These are phyloP conservation scores for Mya arenaria DNA, from an alignment of 1,140 invertebrate genomes.

Conservation along the genomic window DNA sequence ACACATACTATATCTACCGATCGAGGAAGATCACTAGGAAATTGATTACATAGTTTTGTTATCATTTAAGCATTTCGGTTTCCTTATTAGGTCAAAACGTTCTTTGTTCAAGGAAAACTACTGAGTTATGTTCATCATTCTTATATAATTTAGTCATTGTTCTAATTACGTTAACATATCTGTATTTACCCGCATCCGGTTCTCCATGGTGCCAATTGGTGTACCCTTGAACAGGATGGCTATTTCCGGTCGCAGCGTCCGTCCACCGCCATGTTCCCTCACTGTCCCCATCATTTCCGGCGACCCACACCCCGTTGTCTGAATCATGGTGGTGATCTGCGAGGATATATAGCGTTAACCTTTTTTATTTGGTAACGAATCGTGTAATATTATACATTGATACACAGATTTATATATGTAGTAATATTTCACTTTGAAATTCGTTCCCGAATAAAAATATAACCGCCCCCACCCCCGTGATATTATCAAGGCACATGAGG, in stretches of 20 bases:
- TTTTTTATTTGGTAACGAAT: too few relatives aligned
- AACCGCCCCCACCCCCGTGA: background rate
- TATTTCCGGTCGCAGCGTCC: background rate
- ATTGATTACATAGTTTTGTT: too few relatives aligned
- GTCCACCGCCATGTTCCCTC: constrained; percentile 7
- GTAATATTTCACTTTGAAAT: background rate
- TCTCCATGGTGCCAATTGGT: constrained; percentile 18
- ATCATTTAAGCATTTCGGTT: too few relatives aligned
- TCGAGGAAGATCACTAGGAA: too few relatives aligned
- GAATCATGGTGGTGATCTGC: background rate
- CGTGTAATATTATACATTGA: background rate
- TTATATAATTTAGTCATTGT: too few relatives aligned
- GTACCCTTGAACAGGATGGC: constrained; percentile 1
- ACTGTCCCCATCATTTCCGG: background rate
- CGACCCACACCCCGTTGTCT: constrained; percentile 13
- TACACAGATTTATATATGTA: background rate
- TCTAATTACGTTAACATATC: too few relatives aligned
- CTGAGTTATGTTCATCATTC: background rate
- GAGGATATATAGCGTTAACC: background rate
- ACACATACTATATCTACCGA: too few relatives aligned
- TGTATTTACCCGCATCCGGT: constrained; percentile 12
- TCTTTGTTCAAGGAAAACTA: too few relatives aligned
- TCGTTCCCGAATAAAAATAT: background rate
- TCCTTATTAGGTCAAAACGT: too few relatives aligned
- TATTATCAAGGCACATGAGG: background rate